Evolutionary conservation across 2,113 vertebrate genomes (phyloP).

Genomic region (Athene cunicularia): DNA sequence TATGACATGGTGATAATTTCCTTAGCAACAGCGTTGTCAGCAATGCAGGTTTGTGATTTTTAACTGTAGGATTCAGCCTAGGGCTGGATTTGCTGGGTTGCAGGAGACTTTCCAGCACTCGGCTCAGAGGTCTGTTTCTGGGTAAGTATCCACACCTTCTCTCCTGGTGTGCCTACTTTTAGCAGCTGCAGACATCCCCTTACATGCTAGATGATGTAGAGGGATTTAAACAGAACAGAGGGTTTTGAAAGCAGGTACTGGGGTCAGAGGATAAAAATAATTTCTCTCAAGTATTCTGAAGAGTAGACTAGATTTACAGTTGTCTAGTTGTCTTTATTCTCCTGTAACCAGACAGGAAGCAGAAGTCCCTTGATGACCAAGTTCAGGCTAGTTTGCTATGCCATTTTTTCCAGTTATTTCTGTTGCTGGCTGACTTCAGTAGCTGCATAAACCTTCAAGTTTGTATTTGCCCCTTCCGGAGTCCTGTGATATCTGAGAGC

Average conservation of each 20-base stretch:
- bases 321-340: neutral
- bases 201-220: neutral
- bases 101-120: neutral
- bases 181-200: neutral
- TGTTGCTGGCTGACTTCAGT: neutral
- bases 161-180: neutral
- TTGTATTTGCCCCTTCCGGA: neutral
- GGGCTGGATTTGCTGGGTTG: neutral
- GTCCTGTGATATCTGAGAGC: neutral
- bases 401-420: neutral
- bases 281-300: neutral
- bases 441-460: neutral
- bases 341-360: neutral
- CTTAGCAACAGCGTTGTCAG: constrained; percentile 27
- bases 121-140: neutral
- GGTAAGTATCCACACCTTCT: neutral
- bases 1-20: constrained; percentile 21
- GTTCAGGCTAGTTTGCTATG: neutral
- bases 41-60: neutral
- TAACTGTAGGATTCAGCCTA: neutral
- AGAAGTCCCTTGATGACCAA: neutral
- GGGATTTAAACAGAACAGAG: neutral
- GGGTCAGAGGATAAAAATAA: neutral
- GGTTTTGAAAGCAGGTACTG: neutral
- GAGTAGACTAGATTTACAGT: neutral